Conservation (phyloP, 2,888 invertebrate species). For the Amiota communis region DNA sequence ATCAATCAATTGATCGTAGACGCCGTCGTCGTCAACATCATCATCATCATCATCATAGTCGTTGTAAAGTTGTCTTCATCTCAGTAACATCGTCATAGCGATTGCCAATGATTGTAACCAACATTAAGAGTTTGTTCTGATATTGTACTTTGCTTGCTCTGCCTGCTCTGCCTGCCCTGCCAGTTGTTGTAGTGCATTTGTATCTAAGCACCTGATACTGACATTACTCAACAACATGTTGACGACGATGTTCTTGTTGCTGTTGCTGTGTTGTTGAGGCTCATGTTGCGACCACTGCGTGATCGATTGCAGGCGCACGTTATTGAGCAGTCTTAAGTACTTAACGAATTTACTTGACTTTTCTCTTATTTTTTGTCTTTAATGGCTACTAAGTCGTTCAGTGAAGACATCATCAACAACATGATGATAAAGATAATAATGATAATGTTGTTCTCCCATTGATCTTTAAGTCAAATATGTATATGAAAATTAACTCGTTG, state of each 20-base stretch:
- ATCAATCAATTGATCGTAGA: conserved; percentile 59
- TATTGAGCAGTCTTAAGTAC: not conserved
- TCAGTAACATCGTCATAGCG: too few relatives aligned
- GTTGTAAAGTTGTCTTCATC: too few relatives aligned
- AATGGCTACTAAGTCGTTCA: not conserved
- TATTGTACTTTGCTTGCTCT: not conserved
- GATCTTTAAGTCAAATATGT: conserved; percentile 23
- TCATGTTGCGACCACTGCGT: conserved; percentile 29
- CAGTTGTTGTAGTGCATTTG: not conserved
- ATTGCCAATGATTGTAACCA: not conserved
- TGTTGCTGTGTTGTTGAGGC: conserved; percentile 28
- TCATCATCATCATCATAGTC: too few relatives aligned
- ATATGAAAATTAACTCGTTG: conserved; percentile 26
- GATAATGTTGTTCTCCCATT: conserved; percentile 4
- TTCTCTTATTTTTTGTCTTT: conserved; percentile 3
- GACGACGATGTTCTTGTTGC: conserved; percentile 19
- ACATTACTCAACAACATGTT: conserved; percentile 34
- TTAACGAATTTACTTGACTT: not conserved
- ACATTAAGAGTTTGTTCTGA: not conserved
- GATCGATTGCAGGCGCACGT: conserved; percentile 28
- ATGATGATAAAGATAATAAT: too few relatives aligned
- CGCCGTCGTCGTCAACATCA: conserved; percentile 20
- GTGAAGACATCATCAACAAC: too few relatives aligned
- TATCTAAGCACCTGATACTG: conserved; percentile 10
- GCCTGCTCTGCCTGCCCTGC: too few relatives aligned